These are phyloP conservation scores for Leucophenga montana DNA, from an alignment of 2,888 invertebrate genomes.

Conservation along the genomic window DNA sequence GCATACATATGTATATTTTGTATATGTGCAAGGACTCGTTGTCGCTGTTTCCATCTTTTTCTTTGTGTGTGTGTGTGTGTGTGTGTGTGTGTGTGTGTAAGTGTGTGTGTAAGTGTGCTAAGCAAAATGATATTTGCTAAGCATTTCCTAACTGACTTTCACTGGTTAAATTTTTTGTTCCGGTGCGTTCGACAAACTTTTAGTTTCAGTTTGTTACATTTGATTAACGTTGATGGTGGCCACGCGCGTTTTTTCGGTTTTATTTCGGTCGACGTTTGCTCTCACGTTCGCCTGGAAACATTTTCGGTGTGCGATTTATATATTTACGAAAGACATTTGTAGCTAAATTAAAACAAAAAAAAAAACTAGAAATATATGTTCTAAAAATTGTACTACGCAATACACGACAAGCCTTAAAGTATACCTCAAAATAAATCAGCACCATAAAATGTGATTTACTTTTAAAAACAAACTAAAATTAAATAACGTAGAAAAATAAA, in stretches of 20 bases:
- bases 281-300: too few species aligned
- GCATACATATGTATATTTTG: neutral
- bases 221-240: conserved; percentile 22
- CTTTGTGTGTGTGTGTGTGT: conserved; percentile 12
- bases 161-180: neutral
- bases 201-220: conserved; percentile 21
- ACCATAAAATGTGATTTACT: too few species aligned
- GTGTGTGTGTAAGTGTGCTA: conserved; percentile 36
- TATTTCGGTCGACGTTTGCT: too few species aligned
- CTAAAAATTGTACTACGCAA: too few species aligned
- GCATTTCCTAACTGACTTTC: conserved; percentile 1
- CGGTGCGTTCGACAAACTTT: conserved; percentile 23
- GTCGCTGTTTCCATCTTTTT: neutral
- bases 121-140: conserved; percentile 19
- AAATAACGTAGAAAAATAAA: too few species aligned
- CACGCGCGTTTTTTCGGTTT: conserved; percentile 17
- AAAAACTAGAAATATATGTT: too few species aligned
- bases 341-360: too few species aligned
- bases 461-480: too few species aligned
- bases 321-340: too few species aligned
- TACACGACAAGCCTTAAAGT: too few species aligned
- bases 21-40: too few species aligned
- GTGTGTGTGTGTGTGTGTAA: conserved; percentile 22
- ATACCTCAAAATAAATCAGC: neutral
- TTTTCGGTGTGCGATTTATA: too few species aligned